These are phyloP conservation scores for Heliconius hortense DNA, from an alignment of 2,888 invertebrate species.

Conservation along the genomic window DNA sequence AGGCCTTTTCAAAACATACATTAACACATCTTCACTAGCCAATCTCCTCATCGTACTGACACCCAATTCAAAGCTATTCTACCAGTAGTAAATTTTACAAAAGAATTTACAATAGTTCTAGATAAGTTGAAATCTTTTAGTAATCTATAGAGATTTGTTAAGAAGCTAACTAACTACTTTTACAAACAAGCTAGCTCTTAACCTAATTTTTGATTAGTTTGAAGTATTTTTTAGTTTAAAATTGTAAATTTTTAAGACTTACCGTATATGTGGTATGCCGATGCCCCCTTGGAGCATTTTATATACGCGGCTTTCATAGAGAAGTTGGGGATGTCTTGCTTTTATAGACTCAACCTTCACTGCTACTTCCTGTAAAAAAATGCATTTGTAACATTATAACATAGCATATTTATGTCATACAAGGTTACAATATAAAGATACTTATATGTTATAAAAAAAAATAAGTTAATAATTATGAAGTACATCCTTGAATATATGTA, in stretches of 20 bases:
- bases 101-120: too few relatives aligned
- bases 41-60: too few relatives aligned
- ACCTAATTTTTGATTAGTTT: background rate
- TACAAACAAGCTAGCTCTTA: background rate
- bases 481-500: background rate
- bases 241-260: constrained; percentile 52
- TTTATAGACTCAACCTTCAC: constrained; percentile 98
- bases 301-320: constrained; percentile 99
- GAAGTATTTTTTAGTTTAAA: background rate
- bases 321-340: constrained; percentile 98
- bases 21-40: too few relatives aligned
- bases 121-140: background rate
- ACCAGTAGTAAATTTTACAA: too few relatives aligned
- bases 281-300: constrained; percentile 98
- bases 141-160: background rate
- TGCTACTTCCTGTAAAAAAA: constrained; percentile 93
- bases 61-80: too few relatives aligned
- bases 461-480: background rate
- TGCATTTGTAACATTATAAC: background rate
- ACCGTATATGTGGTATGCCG: constrained; percentile 98
- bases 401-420: background rate
- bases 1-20: too few relatives aligned
- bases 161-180: too few relatives aligned
- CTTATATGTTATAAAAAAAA: background rate
- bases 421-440: background rate